These are phyloP conservation scores for Wiebesia pumilae DNA, from an alignment of 1,140 invertebrate species.

Conservation along the genomic window DNA sequence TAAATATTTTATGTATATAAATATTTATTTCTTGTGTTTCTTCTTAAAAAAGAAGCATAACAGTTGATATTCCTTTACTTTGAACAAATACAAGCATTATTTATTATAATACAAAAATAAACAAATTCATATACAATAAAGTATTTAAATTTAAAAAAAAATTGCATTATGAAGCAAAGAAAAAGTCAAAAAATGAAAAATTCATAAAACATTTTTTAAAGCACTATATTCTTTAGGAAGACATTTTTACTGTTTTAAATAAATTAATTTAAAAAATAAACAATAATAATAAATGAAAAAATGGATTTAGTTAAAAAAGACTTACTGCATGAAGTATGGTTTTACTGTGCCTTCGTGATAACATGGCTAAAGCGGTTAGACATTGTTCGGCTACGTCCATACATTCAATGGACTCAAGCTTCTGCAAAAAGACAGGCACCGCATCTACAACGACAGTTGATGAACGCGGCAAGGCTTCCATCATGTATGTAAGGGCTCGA, in stretches of 20 bases:
- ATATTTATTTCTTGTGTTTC: too few relatives aligned
- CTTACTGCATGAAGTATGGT: constrained; percentile 94
- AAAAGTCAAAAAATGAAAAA: too few relatives aligned
- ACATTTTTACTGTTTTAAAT: not conserved
- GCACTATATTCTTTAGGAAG: too few relatives aligned
- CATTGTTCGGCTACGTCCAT: constrained; percentile 99
- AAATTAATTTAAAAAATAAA: not conserved
- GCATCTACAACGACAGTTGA: constrained; percentile 97
- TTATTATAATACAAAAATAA: too few relatives aligned
- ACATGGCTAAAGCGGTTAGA: constrained; percentile 95
- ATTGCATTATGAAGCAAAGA: too few relatives aligned
- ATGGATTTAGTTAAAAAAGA: constrained; percentile 37
- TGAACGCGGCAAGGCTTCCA: constrained; percentile 97
- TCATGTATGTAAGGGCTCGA: constrained; percentile 98
- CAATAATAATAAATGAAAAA: not conserved
- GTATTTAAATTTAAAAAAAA: too few relatives aligned
- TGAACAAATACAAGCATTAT: too few relatives aligned
- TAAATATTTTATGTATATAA: too few relatives aligned
- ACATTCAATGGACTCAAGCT: constrained; percentile 97
- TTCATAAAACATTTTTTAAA: not conserved
- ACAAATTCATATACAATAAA: not conserved
- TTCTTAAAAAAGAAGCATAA: too few relatives aligned
- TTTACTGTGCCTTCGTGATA: constrained; percentile 97
- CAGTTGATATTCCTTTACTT: too few relatives aligned
- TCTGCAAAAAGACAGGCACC: constrained; percentile 95